These are phyloP conservation scores for Sebastes matsubarae DNA, from an alignment of 2,797 vertebrate genomes.

Conservation along the genomic window DNA sequence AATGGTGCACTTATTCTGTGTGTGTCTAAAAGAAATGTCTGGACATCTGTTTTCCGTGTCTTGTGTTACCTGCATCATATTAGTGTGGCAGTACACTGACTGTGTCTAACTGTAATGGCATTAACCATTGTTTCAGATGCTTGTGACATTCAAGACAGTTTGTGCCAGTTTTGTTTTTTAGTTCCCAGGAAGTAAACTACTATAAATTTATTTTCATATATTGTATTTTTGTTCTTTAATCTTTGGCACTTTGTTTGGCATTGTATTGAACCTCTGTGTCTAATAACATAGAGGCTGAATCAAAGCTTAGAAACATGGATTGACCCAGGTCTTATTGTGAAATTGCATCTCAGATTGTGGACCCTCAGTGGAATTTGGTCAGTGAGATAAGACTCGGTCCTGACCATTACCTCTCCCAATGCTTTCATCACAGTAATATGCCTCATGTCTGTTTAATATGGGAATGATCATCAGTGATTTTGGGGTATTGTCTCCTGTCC, in stretches of 20 bases:
- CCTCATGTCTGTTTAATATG: not conserved
- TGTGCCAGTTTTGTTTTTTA: not conserved
- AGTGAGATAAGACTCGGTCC: slow-evolving; percentile 2
- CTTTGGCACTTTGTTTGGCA: not conserved
- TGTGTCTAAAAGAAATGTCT: not conserved
- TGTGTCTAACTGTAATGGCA: slow-evolving; percentile 1
- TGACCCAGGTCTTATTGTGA: not conserved
- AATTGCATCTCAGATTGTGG: slow-evolving; percentile 16
- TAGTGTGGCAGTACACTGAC: not conserved
- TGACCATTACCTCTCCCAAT: not conserved
- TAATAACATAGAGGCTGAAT: slow-evolving; percentile 8
- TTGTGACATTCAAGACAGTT: not conserved
- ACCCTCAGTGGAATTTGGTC: slow-evolving; percentile 2
- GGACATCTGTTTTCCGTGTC: not conserved
- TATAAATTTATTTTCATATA: not conserved
- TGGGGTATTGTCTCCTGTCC: not conserved
- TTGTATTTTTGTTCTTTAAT: not conserved
- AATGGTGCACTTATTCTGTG: not conserved
- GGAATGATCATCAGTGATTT: not conserved
- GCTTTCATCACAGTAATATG: slow-evolving; percentile 1
- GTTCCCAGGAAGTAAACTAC: not conserved
- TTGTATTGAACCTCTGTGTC: not conserved
- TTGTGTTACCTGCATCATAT: not conserved
- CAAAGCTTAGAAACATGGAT: not conserved
- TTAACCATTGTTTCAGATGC: slow-evolving; percentile 1